Evolutionary conservation across 92 coral and sea anemone species (phyloP).

Genomic region (Ricordea florida): DNA sequence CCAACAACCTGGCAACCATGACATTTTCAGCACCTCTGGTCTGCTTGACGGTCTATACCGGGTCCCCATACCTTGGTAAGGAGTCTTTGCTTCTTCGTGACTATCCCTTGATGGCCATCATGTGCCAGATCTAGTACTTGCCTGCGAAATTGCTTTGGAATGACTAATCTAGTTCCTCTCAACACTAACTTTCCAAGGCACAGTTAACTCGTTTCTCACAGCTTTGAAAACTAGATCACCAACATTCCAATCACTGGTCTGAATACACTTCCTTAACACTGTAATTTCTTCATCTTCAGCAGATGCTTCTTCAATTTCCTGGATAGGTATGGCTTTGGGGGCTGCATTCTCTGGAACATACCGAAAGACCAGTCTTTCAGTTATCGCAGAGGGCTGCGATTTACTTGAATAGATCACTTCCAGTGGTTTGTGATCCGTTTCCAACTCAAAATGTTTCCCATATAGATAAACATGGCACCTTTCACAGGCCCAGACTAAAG

Average conservation of each 20-base stretch:
- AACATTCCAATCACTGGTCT: neutral
- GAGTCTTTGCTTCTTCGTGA: neutral
- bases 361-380: slow-evolving; percentile 33
- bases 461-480: slow-evolving; percentile 13
- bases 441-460: slow-evolving; percentile 4
- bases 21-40: neutral
- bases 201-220: too few species aligned
- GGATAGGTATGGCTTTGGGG: neutral
- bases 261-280: slow-evolving; percentile 1
- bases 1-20: neutral
- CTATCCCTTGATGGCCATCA: too few species aligned
- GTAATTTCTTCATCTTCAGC: slow-evolving; percentile 3
- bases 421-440: slow-evolving; percentile 20
- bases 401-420: slow-evolving; percentile 24
- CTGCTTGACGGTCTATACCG: neutral
- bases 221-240: neutral
- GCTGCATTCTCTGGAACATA: slow-evolving; percentile 33
- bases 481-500: slow-evolving; percentile 21
- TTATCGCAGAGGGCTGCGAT: slow-evolving; percentile 39
- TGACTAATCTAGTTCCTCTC: too few species aligned
- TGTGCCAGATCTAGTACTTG: too few species aligned
- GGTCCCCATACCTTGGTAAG: neutral
- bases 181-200: too few species aligned
- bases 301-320: slow-evolving; percentile 37
- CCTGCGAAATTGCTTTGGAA: too few species aligned